Base-by-base conservation (phyloP, 2,888 invertebrate genomes). In the Bellardia pandia region DNA sequence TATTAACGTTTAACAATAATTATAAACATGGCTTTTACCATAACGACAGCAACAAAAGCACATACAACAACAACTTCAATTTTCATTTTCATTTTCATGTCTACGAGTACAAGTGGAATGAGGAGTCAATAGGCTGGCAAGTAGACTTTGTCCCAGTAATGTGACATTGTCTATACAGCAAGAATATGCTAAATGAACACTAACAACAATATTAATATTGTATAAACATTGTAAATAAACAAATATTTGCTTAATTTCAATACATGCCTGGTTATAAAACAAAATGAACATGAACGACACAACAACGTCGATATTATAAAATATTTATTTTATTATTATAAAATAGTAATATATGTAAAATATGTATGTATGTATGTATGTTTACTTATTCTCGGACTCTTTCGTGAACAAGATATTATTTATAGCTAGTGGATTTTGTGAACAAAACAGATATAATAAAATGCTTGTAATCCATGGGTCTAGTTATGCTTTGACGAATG, bases 1-100 rank as follows among this genome's bases (percentile, higher is more conserved):
- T 87, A 84, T 81, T 84, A 87, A 87, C 84, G 86, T 87, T 87
- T 87, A 81, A 87, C 84, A 84, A 87, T 84, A 81, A 87, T 85
- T 87, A 87, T 84, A 84, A 87, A 87, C 84, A 87, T 87, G 84
- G 77, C 80, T 87, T 77, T 77, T 80, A 71, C 80, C 51, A 42
- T 58, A 64, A 75, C 60, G 58, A 23, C 68, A 53, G 66, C 66
- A 16, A 40, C 23, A 48, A 30, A 37, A 71, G n/a, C 42, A 40
- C 5, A 30, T 64, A 56, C 48, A 37, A 74, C 16, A 40, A 33
- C 16, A 62, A 56, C 56, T n/a, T 13, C 42, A n/a, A 74, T 51
- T 40, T 33, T 23, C 9, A 11, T 53, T 33, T 42, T 16, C 40
- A 62, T 53, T 30, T 64, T 30, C 37, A 58, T 71, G 30, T 23